Evolutionary conservation across 1,140 invertebrate genomes (phyloP).

Genomic region (Zophobas morio): DNA sequence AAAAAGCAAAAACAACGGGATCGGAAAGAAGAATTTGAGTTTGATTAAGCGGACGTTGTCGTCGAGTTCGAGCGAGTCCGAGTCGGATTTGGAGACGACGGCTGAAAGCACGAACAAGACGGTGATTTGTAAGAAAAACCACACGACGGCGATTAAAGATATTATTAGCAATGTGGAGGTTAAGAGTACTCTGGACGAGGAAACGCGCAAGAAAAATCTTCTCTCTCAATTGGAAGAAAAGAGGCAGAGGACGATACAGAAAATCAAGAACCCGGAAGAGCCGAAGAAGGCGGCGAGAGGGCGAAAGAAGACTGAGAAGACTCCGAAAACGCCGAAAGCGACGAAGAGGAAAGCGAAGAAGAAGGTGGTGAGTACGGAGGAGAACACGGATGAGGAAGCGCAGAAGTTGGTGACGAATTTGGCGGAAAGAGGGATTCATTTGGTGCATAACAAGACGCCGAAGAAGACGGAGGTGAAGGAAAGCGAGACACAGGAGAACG

Average conservation of each 20-base stretch:
- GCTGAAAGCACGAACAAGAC: slow-evolving; percentile 44
- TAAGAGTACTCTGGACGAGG: slow-evolving; percentile 41
- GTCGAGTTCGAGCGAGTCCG: slow-evolving; percentile 10
- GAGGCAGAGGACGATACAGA: slow-evolving; percentile 50
- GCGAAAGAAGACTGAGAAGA: not conserved
- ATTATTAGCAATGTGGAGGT: slow-evolving; percentile 15
- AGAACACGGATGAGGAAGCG: slow-evolving; percentile 8
- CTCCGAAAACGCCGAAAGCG: not conserved
- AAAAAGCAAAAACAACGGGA: slow-evolving; percentile 44
- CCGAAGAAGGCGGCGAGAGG: slow-evolving; percentile 13
- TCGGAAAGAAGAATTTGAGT: slow-evolving; percentile 63
- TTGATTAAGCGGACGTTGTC: slow-evolving; percentile 52
- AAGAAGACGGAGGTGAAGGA: slow-evolving; percentile 16
- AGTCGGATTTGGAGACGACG: slow-evolving; percentile 34
- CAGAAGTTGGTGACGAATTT: slow-evolving; percentile 48
- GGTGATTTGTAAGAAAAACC: slow-evolving; percentile 7
- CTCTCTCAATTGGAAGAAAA: slow-evolving; percentile 46
- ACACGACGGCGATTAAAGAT: not conserved
- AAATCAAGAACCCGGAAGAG: slow-evolving; percentile 40
- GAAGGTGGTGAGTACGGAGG: not conserved
- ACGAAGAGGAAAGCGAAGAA: slow-evolving; percentile 10
- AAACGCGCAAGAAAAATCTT: slow-evolving; percentile 26
- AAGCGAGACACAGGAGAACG: slow-evolving; percentile 2
- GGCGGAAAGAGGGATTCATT: slow-evolving; percentile 54
- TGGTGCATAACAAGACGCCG: slow-evolving; percentile 52